phyloP scores from a whole-genome alignment of 2,888 invertebrate species.

The Omphaloscelis lunosa region DNA sequence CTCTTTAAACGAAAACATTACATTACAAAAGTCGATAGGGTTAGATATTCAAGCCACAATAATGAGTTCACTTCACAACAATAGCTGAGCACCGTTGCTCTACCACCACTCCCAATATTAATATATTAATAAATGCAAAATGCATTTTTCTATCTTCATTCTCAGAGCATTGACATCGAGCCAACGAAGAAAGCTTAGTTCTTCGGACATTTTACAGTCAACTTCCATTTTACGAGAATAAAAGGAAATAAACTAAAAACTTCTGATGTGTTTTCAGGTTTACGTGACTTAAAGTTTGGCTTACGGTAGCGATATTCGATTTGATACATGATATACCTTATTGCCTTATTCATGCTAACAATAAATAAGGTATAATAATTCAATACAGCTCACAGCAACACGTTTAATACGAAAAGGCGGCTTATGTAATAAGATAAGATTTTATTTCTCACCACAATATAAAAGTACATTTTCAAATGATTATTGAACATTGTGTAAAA shows the following conservation, averaged over 20 bases:
- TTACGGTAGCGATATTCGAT: not conserved
- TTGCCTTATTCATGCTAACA: not conserved
- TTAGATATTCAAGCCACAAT: not conserved
- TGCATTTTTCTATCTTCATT: conserved; percentile 37
- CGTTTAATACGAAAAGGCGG: too few relatives aligned
- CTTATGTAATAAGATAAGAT: not conserved
- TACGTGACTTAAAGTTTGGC: not conserved
- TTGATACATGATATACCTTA: not conserved
- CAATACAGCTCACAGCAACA: too few relatives aligned
- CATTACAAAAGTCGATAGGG: not conserved
- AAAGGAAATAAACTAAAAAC: conserved; percentile 1
- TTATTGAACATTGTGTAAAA: too few relatives aligned
- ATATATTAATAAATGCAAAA: conserved; percentile 39
- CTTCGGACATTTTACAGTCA: not conserved
- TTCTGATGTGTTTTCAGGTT: conserved; percentile 1
- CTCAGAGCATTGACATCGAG: conserved; percentile 27
- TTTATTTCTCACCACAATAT: too few relatives aligned
- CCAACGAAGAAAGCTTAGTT: conserved; percentile 10
- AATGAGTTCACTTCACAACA: conserved; percentile 1
- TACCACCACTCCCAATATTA: conserved; percentile 21
- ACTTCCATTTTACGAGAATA: not conserved
- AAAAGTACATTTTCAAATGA: too few relatives aligned
- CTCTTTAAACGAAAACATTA: not conserved
- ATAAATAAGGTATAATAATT: not conserved
- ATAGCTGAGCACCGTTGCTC: conserved; percentile 1